These are phyloP conservation scores for Anoura caudifer DNA, from an alignment of 2,113 vertebrate species.

Conservation along the genomic window DNA sequence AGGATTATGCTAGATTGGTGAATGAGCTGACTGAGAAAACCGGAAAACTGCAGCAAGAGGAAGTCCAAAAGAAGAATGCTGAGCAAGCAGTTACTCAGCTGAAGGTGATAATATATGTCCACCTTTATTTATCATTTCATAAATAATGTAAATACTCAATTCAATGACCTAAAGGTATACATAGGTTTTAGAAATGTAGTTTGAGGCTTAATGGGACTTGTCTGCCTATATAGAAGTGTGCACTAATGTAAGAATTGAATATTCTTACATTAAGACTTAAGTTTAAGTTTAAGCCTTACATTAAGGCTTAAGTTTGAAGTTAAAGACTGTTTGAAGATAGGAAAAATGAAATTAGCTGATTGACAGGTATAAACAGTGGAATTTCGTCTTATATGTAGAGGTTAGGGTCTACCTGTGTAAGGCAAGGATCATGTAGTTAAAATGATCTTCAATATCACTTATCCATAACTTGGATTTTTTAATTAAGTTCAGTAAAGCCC, in stretches of 20 bases:
- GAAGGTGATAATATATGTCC: conserved; percentile 77
- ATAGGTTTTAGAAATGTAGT: not conserved
- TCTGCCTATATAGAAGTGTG: not conserved
- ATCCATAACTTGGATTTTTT: not conserved
- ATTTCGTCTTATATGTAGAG: not conserved
- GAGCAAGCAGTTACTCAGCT: conserved; percentile 92
- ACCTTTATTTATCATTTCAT: not conserved
- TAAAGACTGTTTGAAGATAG: not conserved
- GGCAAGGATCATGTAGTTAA: conserved; percentile 17
- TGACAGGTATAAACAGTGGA: not conserved
- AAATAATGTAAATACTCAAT: not conserved
- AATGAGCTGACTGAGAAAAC: conserved; percentile 93
- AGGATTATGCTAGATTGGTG: conserved; percentile 90
- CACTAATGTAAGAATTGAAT: not conserved
- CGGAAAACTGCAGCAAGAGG: conserved; percentile 94
- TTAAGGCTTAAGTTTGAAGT: conserved; percentile 37
- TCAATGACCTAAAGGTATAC: not conserved
- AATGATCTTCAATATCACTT: not conserved
- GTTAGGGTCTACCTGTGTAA: not conserved
- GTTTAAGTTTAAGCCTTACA: no score
- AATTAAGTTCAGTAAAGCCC: not conserved
- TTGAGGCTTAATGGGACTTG: not conserved
- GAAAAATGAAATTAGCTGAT: conserved; percentile 23
- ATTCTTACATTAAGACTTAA: not conserved
- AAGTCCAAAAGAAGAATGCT: conserved; percentile 93